Evolutionary conservation across 2,797 vertebrate genomes (phyloP), one percentile per base, ranked within the genome.

Genomic region (Amniataba percoides): DNA sequence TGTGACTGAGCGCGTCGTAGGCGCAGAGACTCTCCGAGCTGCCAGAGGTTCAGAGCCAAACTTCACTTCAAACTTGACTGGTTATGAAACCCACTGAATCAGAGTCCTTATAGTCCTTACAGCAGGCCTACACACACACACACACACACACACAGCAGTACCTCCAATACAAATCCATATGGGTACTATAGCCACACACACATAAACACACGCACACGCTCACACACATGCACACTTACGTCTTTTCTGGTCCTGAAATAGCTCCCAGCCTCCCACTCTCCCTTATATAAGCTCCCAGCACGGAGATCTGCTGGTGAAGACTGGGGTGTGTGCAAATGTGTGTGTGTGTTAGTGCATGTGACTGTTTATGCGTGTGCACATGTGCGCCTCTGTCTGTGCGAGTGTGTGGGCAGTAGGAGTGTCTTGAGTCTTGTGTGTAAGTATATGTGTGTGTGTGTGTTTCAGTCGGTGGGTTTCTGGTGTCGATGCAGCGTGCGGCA

Each of bases 271-370:
- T 89, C 92, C 90, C 87, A 94, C 93, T 91, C 91, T 80, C 79
- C 81, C 91, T 93, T 93, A 93, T 87, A 91, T 94, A 93, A 93
- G 89, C 88, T 94, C 80, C 84, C 85, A 92, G 97, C 97, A 92
- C 96, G 92, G 87, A 97, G 97, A 90, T 95, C 96, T 97, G 84
- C 61, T 90, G 87, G 36, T 92, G 59, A 87, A 88, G 86, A 87
- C 78, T 77, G 78, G 84, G 21, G 83, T 81, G 77, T 90, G 86
- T 81, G 80, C 40, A 31, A 31, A 36, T 62, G 56, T 65, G 64
- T 51, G 69, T 63, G 34, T 45, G 63, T 49, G 45, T 63, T n/a
- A n/a, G 73, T 63, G 69, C 56, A 48, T 81, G 65, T 78, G 70
- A 36, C 58, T 81, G 70, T 76, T 59, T 71, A 25, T 67, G 66